Conservation (phyloP, 2,113 vertebrate species). For the Numida meleagris region DNA sequence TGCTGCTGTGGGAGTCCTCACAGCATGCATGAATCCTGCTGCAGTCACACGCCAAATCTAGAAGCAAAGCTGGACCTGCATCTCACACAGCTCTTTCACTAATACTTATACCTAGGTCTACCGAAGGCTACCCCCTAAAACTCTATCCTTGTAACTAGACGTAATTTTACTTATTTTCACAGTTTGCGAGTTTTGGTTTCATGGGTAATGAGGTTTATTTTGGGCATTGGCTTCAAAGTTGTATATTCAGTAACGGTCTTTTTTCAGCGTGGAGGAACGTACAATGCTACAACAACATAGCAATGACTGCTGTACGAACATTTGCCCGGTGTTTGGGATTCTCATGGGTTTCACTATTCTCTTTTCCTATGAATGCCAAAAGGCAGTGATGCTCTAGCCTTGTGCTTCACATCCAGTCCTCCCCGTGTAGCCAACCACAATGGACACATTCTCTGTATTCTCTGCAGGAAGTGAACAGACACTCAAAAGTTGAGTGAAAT, state of each 20-base stretch:
- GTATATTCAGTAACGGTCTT: background rate
- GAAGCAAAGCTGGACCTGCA: background rate
- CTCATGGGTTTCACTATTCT: background rate
- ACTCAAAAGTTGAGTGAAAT: background rate
- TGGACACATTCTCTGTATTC: background rate
- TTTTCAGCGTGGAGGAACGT: background rate
- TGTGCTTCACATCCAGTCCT: background rate
- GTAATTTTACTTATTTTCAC: background rate
- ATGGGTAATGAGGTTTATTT: background rate
- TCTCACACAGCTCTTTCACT: background rate
- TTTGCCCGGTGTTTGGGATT: background rate
- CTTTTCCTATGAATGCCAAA: background rate
- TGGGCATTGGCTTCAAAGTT: background rate
- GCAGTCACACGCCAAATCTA: background rate
- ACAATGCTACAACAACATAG: background rate
- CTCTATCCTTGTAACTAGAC: background rate
- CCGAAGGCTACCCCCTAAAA: background rate
- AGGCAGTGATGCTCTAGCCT: background rate
- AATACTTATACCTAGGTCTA: background rate
- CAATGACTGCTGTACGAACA: background rate
- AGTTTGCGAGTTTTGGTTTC: background rate
- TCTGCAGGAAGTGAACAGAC: background rate
- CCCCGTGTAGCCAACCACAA: background rate
- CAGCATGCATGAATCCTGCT: fast-evolving
- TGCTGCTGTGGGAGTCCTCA: fast-evolving